Evolutionary conservation across 2,888 invertebrate genomes (phyloP).

Genomic region (Drosophila lutescens): DNA sequence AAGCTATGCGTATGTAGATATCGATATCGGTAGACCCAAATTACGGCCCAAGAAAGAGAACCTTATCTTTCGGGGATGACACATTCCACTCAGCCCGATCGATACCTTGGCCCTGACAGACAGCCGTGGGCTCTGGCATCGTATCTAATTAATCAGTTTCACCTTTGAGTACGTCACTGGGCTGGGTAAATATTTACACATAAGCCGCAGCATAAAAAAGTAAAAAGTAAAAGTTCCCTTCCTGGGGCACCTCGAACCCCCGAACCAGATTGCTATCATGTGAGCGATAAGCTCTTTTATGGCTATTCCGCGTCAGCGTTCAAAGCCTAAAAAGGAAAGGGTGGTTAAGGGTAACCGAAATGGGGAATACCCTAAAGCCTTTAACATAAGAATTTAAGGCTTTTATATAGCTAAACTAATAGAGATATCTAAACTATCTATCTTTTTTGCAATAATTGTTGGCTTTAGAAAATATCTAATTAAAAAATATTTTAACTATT

Average conservation of each 20-base stretch:
- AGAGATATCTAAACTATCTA: too few relatives aligned
- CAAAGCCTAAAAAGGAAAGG: conserved; percentile 11
- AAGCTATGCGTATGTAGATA: conserved; percentile 6
- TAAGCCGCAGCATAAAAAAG: conserved; percentile 32
- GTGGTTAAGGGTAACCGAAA: background rate
- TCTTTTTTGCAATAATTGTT: too few relatives aligned
- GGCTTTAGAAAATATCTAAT: too few relatives aligned
- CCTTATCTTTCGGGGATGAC: conserved; percentile 32
- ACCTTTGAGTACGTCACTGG: conserved; percentile 41
- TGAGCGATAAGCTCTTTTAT: conserved; percentile 60
- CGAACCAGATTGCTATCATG: conserved; percentile 59
- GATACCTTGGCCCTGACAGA: conserved; percentile 37
- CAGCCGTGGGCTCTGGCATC: conserved; percentile 25
- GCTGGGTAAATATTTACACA: conserved; percentile 27
- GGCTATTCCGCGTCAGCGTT: conserved; percentile 36
- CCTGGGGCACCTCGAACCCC: background rate
- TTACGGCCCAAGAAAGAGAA: conserved; percentile 3
- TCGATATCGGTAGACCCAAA: conserved; percentile 2
- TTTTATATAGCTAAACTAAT: too few relatives aligned
- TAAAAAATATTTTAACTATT: too few relatives aligned
- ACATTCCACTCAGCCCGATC: conserved; percentile 25
- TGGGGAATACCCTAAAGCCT: conserved; percentile 2
- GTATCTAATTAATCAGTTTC: conserved; percentile 40
- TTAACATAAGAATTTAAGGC: too few relatives aligned
- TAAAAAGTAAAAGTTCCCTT: conserved; percentile 34